Conservation (phyloP, 92 coral and sea anemone species). For the Umimayanthus kanabou region DNA sequence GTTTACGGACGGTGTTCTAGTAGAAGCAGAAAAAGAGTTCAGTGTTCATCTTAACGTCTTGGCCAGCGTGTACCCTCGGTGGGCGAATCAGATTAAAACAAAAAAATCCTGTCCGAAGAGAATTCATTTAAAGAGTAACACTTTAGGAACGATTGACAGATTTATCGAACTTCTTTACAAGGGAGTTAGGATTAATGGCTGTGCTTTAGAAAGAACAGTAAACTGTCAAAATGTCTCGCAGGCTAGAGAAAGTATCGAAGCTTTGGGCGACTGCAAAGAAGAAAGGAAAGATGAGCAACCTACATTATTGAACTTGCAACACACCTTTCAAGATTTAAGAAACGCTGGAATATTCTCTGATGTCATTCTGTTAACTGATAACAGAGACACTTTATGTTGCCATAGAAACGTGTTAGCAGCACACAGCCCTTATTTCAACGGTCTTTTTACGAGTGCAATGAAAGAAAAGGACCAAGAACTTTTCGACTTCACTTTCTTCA, state of each 20-base stretch:
- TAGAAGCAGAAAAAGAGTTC: constrained; percentile 6
- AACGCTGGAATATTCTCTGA: constrained; percentile 2
- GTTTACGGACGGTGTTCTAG: constrained; percentile 19
- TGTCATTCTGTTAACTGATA: not conserved
- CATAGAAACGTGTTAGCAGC: constrained; percentile 40
- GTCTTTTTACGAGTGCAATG: constrained; percentile 7
- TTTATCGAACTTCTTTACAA: constrained; percentile 18
- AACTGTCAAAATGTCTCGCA: not conserved
- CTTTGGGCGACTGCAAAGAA: not conserved
- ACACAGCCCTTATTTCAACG: constrained; percentile 26
- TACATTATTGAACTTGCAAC: not conserved
- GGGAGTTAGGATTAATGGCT: not conserved
- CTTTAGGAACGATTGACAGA: not conserved
- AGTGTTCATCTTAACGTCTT: constrained; percentile 26
- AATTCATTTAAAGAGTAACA: constrained; percentile 4
- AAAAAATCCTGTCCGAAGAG: not conserved
- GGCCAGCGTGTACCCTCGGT: constrained; percentile 21
- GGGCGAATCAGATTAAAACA: not conserved
- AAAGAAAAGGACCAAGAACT: constrained; percentile 19
- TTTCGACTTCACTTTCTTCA: constrained; percentile 15
- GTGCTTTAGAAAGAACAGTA: not conserved
- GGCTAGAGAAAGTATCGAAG: not conserved
- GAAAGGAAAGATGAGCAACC: not conserved
- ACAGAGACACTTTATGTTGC: not conserved
- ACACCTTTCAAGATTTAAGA: constrained; percentile 16